Conservation (phyloP, 2,797 vertebrate species). For the Sciaenops ocellatus region DNA sequence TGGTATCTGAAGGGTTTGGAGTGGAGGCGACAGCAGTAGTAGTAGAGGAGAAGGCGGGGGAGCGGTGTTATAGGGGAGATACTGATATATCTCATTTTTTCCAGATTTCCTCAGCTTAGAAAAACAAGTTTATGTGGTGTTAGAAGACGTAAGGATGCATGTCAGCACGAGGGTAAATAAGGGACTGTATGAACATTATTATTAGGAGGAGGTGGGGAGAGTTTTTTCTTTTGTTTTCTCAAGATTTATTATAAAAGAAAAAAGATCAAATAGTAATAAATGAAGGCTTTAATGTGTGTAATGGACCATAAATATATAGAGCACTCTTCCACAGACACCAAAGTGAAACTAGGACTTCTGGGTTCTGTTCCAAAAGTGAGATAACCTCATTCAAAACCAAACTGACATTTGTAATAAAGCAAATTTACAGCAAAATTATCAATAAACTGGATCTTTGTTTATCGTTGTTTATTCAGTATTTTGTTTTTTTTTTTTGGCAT, state of each 20-base stretch:
- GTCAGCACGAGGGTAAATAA: neutral
- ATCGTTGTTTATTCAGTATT: no score
- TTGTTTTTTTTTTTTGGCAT: no score
- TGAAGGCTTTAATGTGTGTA: neutral
- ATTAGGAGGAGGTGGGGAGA: neutral
- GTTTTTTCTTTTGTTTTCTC: neutral
- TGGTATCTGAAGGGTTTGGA: conserved; percentile 64
- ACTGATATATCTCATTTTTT: conserved; percentile 14
- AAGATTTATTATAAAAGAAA: neutral
- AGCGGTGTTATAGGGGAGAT: neutral
- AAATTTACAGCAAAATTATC: neutral
- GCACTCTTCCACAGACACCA: neutral
- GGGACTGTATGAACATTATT: neutral
- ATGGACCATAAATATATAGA: neutral
- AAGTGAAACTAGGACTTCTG: neutral
- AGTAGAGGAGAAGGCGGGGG: neutral
- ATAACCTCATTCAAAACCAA: neutral
- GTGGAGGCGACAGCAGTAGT: conserved; percentile 25
- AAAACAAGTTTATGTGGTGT: conserved; percentile 3
- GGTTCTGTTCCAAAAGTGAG: no score
- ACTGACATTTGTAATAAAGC: neutral
- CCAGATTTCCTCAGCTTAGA: conserved; percentile 20
- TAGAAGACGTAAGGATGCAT: neutral
- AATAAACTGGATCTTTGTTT: no score
- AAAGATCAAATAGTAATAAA: neutral